phyloP scores from a whole-genome alignment of 2,888 invertebrate genomes.

The Pandemis corylana region DNA sequence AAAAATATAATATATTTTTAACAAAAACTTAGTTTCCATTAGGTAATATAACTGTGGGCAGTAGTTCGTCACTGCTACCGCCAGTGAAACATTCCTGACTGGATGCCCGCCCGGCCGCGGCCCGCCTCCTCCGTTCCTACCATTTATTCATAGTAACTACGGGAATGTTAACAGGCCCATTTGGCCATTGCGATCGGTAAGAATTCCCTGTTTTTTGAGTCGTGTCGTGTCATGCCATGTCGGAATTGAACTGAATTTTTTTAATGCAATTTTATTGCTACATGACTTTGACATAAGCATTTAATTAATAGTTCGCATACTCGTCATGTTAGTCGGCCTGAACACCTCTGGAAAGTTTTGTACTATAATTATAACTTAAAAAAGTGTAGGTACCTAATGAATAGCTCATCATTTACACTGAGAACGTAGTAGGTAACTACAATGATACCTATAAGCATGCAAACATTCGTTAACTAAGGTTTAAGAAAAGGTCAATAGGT shows the following conservation, averaged over 20 bases:
- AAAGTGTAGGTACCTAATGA: too few species aligned
- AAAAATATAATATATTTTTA: too few species aligned
- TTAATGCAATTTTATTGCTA: constrained; percentile 1
- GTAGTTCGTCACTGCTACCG: constrained; percentile 32
- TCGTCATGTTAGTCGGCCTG: too few species aligned
- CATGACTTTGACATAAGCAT: background rate
- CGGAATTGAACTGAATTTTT: constrained; percentile 25
- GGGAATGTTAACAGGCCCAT: constrained; percentile 37
- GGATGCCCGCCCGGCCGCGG: constrained; percentile 50
- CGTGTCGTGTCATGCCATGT: constrained; percentile 24
- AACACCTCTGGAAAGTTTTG: too few species aligned
- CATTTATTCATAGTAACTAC: constrained; percentile 49
- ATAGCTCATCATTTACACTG: too few species aligned
- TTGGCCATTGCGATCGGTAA: constrained; percentile 9
- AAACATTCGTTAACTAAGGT: too few species aligned
- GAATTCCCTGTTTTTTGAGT: constrained; percentile 24
- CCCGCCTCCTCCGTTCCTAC: constrained; percentile 50
- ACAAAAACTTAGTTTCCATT: too few species aligned
- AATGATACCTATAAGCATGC: too few species aligned
- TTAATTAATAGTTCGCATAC: background rate
- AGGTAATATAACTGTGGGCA: background rate
- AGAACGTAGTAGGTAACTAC: too few species aligned
- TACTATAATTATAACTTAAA: too few species aligned
- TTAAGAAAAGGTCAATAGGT: too few species aligned
- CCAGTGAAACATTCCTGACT: constrained; percentile 54